A percentile compares a stretch with the other conserved stretches of the same genome.
Evolutionary conservation across 2,113 vertebrate species (phyloP).

Genomic region (Phocoena sinus): DNA sequence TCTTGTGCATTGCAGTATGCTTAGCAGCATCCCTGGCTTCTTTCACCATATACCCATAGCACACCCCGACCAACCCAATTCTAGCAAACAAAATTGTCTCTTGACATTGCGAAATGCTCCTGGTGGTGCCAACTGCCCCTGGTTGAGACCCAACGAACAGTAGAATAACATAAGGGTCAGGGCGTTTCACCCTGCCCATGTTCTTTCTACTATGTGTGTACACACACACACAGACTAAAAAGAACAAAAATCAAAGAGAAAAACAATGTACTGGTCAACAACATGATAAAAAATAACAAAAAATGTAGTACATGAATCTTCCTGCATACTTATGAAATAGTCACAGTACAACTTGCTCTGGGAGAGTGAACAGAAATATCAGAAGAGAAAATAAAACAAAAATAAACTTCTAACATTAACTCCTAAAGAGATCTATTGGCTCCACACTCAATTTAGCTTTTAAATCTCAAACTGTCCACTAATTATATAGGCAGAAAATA

Average conservation of each 20-base stretch:
- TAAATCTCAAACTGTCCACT: neutral
- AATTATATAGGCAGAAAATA: neutral
- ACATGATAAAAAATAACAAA: neutral
- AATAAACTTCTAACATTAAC: neutral
- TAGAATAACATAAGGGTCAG: accelerated
- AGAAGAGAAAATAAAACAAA: neutral
- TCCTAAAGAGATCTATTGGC: neutral
- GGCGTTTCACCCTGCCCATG: accelerated
- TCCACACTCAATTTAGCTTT: neutral
- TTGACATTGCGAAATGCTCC: neutral
- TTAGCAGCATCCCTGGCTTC: neutral
- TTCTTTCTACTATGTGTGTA: neutral
- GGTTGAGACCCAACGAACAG: neutral
- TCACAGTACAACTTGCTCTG: neutral
- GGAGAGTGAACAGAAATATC: neutral
- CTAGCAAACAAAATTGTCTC: neutral
- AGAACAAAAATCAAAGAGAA: neutral
- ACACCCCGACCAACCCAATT: neutral
- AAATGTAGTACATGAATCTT: neutral
- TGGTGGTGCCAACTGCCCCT: neutral
- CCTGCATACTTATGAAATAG: neutral
- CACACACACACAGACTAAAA: accelerated
- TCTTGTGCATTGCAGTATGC: neutral
- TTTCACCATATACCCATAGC: neutral
- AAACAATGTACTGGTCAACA: neutral